Conservation (phyloP, 53 echinoderm and acorn worm genomes). For the Luidia sarsii region DNA sequence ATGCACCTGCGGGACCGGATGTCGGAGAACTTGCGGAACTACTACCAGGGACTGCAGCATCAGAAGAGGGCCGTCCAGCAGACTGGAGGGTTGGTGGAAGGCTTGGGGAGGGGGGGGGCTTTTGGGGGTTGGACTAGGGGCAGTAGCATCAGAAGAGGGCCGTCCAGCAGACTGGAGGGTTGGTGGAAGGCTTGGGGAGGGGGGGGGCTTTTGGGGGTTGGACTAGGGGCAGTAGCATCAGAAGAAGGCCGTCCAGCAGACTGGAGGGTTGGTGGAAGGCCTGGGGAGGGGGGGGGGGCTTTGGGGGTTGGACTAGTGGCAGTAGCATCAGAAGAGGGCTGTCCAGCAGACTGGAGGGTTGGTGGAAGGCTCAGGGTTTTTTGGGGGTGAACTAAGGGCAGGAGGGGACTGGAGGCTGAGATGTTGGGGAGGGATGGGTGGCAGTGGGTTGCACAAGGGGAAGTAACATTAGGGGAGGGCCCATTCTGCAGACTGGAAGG, state of each 20-base stretch:
- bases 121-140: slow-evolving; percentile 70
- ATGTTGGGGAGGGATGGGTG: slow-evolving; percentile 73
- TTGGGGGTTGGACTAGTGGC: slow-evolving; percentile 64
- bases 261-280: slow-evolving; percentile 74
- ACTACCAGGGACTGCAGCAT: slow-evolving; percentile 74
- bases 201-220: slow-evolving; percentile 72
- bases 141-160: slow-evolving; percentile 75
- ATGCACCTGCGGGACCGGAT: slow-evolving; percentile 83
- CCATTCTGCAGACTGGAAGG: slow-evolving; percentile 75
- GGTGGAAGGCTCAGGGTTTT: slow-evolving; percentile 61
- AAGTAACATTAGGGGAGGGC: slow-evolving; percentile 72
- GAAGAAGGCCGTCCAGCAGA: slow-evolving; percentile 68
- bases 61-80: slow-evolving; percentile 72
- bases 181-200: slow-evolving; percentile 70
- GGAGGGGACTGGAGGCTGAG: slow-evolving; percentile 74
- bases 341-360: slow-evolving; percentile 81
- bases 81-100: slow-evolving; percentile 70
- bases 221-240: slow-evolving; percentile 71
- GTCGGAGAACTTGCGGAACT: slow-evolving; percentile 78
- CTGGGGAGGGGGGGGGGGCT: slow-evolving; percentile 87
- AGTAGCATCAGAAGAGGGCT: slow-evolving; percentile 74
- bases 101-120: slow-evolving; percentile 82
- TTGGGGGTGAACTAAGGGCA: slow-evolving; percentile 66
- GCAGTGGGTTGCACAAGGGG: slow-evolving; percentile 68
- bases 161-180: slow-evolving; percentile 80